Evolutionary conservation across 2,113 vertebrate species (phyloP).

Genomic region (Lophotis ruficrista): DNA sequence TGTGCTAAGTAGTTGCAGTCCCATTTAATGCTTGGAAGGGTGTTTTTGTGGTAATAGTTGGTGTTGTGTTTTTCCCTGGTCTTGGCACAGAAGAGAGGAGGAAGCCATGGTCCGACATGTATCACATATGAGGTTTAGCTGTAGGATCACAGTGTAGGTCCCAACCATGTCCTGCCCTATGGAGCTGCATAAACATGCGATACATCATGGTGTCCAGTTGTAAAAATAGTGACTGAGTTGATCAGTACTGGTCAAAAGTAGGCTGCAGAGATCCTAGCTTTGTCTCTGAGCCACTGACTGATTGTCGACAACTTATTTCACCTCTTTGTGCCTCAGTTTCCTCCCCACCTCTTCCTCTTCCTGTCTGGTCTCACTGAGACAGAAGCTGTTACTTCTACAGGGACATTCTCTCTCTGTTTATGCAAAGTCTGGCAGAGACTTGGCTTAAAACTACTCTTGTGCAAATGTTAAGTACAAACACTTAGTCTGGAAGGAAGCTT

Average conservation of each 20-base stretch:
- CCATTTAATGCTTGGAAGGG: neutral
- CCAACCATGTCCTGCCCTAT: neutral
- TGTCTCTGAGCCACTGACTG: neutral
- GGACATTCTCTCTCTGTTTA: neutral
- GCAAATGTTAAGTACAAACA: neutral
- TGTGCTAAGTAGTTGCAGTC: neutral
- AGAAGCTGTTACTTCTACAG: neutral
- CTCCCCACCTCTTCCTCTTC: neutral
- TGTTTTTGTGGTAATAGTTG: neutral
- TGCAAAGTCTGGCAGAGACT: neutral
- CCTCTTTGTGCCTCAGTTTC: neutral
- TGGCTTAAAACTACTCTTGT: neutral
- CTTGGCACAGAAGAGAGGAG: neutral
- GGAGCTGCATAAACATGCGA: neutral
- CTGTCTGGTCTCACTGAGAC: neutral
- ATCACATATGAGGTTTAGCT: neutral
- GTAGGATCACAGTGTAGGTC: fast-evolving
- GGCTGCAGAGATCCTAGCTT: neutral
- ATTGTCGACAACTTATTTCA: neutral
- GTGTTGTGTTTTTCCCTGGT: neutral
- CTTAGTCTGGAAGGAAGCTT: neutral
- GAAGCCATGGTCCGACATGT: neutral
- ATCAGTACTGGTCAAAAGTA: neutral
- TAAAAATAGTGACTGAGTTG: neutral
- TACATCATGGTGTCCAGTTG: neutral